A percentile compares a stretch with the other conserved stretches of the same genome.
Evolutionary conservation across 2,113 vertebrate species (phyloP).

Genomic region (Podarcis muralis): DNA sequence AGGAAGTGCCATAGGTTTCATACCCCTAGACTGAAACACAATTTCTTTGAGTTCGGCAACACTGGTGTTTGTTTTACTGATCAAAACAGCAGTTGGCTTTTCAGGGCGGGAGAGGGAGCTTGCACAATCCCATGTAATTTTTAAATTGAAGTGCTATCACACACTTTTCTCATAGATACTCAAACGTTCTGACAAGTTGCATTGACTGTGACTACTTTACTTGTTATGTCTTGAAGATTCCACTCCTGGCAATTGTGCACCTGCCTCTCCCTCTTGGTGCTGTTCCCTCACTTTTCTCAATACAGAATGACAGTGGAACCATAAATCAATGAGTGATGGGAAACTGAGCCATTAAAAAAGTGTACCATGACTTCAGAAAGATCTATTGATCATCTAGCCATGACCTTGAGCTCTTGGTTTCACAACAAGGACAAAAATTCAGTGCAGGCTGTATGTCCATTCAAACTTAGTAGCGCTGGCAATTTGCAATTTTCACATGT

Average conservation of each 20-base stretch:
- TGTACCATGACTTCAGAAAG: background rate
- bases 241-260: background rate
- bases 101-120: background rate
- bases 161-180: background rate
- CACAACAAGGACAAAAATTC: background rate
- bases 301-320: background rate
- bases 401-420: background rate
- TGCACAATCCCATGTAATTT: background rate
- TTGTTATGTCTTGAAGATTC: background rate
- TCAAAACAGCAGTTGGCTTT: background rate
- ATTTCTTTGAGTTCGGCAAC: background rate
- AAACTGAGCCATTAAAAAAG: background rate
- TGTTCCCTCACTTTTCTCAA: background rate
- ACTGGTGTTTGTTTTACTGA: background rate
- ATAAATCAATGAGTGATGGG: background rate
- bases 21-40: background rate
- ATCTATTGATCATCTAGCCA: background rate
- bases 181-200: background rate
- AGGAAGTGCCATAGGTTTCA: too few species aligned
- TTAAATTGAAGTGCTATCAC: too few species aligned
- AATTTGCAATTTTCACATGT: background rate
- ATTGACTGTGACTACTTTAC: background rate
- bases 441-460: background rate
- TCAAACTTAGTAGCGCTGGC: background rate
- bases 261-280: background rate